phyloP scores from a whole-genome alignment of 2,888 invertebrate genomes.

The Oscheius sp. region DNA sequence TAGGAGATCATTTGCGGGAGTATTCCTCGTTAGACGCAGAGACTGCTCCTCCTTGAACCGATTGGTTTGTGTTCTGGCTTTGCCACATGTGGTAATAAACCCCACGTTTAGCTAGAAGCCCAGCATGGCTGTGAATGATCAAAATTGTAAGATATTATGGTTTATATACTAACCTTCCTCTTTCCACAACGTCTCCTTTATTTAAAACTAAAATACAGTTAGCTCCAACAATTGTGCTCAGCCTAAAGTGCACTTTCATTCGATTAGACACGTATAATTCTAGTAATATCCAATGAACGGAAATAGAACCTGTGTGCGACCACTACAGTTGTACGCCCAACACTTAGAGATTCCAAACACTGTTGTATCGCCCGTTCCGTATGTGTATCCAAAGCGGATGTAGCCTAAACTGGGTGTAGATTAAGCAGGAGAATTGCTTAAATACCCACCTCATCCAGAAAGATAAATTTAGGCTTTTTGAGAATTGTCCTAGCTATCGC shows the following conservation, averaged over 20 bases:
- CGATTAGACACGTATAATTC: too few species aligned
- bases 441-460: slow-evolving; percentile 88
- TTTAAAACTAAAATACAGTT: slow-evolving; percentile 92
- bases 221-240: slow-evolving; percentile 92
- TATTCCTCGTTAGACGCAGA: too few species aligned
- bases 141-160: background rate
- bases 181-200: slow-evolving; percentile 90
- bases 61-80: slow-evolving; percentile 25
- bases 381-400: slow-evolving; percentile 91
- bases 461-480: slow-evolving; percentile 88
- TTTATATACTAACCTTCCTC: slow-evolving; percentile 81
- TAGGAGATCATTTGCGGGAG: too few species aligned
- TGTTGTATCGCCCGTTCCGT: slow-evolving; percentile 89
- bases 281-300: too few species aligned
- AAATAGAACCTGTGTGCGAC: slow-evolving; percentile 94
- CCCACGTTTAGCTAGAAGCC: slow-evolving; percentile 11
- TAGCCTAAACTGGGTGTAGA: slow-evolving; percentile 75
- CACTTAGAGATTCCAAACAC: slow-evolving; percentile 79
- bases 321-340: slow-evolving; percentile 87
- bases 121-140: slow-evolving; percentile 16
- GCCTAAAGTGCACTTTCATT: too few species aligned
- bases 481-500: slow-evolving; percentile 94
- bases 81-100: slow-evolving; percentile 36
- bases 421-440: background rate
- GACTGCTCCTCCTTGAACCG: background rate